Percentiles rank a stretch among this genome's conserved stretches.
Conservation (phyloP, 2,797 vertebrate species). For the Eidolon dupreanum region DNA sequence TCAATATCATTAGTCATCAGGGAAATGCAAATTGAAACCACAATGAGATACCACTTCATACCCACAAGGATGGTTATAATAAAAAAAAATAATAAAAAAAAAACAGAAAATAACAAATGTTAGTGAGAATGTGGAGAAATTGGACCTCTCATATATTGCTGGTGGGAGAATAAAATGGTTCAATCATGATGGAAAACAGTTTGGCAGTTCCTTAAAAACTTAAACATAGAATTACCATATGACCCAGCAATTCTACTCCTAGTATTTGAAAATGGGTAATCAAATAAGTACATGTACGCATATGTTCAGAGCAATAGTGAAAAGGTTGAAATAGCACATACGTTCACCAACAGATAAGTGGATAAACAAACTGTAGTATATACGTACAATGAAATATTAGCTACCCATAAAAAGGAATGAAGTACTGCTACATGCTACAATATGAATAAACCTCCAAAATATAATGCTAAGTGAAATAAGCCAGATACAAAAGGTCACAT, state of each 20-base stretch:
- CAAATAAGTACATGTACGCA: neutral
- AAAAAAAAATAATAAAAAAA: neutral
- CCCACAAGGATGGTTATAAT: neutral
- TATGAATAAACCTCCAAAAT: neutral
- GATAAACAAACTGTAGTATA: neutral
- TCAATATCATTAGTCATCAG: constrained; percentile 18
- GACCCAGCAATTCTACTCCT: constrained; percentile 9
- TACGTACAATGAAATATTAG: neutral
- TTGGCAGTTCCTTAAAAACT: neutral
- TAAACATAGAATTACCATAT: constrained; percentile 29
- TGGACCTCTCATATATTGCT: neutral
- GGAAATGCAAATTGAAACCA: constrained; percentile 33
- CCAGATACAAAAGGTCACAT: constrained; percentile 29
- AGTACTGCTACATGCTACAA: neutral
- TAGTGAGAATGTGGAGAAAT: neutral
- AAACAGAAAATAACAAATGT: neutral
- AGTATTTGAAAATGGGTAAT: neutral
- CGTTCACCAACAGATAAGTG: neutral
- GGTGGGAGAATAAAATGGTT: neutral
- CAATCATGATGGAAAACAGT: neutral
- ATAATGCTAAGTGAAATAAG: constrained; percentile 32
- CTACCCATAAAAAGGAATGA: neutral
- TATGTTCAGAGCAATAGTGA: neutral
- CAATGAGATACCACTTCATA: neutral
- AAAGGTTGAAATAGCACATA: neutral